These are phyloP conservation scores for Cheilosia soror DNA, from an alignment of 2,888 invertebrate genomes.

Conservation along the genomic window DNA sequence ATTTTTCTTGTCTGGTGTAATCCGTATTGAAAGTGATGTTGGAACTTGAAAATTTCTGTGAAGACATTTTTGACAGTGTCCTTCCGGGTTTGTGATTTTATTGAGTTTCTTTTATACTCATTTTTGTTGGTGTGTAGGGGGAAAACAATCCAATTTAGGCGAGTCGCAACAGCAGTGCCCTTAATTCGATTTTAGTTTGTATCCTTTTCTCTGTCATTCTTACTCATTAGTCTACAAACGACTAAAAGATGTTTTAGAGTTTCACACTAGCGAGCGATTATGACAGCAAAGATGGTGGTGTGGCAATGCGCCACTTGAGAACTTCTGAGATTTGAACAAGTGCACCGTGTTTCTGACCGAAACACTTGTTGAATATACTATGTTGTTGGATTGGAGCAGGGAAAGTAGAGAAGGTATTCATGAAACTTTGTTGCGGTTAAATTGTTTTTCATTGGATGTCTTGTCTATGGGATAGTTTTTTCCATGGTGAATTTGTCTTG, in stretches of 20 bases:
- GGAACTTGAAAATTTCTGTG: conserved; percentile 8
- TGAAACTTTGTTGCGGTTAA: conserved; percentile 15
- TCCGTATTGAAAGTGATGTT: not conserved
- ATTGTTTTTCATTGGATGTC: conserved; percentile 10
- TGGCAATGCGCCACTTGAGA: not conserved
- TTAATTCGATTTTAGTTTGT: conserved; percentile 21
- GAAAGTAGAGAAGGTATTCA: not conserved
- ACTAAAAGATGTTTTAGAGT: conserved; percentile 31
- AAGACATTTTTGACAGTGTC: conserved; percentile 22
- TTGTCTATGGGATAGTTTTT: not conserved
- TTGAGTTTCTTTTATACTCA: not conserved
- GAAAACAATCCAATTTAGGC: conserved; percentile 7
- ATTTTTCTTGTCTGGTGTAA: conserved; percentile 5
- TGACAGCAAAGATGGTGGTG: not conserved
- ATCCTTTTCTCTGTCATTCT: conserved; percentile 16
- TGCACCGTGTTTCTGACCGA: conserved; percentile 6
- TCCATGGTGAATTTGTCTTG: too few relatives aligned
- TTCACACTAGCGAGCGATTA: not conserved
- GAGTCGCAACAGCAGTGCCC: conserved; percentile 18
- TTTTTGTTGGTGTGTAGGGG: not conserved
- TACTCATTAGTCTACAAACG: conserved; percentile 27
- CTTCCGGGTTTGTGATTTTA: not conserved
- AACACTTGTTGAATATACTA: conserved; percentile 20
- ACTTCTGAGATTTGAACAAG: not conserved
- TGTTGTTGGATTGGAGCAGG: not conserved